These are phyloP conservation scores for Apamea crenata DNA, from an alignment of 2,888 invertebrate species.

Conservation along the genomic window DNA sequence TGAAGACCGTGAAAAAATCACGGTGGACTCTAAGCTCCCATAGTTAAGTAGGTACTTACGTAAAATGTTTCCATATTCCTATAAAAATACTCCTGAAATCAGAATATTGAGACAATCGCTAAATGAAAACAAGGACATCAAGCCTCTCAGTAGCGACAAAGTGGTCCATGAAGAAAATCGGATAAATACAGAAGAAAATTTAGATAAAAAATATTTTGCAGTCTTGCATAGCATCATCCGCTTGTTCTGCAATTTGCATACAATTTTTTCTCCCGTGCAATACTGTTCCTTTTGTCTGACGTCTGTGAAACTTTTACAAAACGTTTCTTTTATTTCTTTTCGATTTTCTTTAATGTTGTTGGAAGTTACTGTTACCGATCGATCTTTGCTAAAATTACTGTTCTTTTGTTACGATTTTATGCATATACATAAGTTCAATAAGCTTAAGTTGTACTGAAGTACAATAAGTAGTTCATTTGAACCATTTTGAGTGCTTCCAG, in stretches of 20 bases:
- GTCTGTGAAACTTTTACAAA: constrained; percentile 68
- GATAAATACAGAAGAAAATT: neutral
- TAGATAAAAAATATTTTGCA: too few relatives aligned
- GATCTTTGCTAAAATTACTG: neutral
- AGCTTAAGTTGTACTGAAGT: too few relatives aligned
- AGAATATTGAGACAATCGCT: neutral
- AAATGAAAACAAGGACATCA: neutral
- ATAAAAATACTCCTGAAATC: neutral
- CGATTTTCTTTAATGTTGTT: constrained; percentile 50
- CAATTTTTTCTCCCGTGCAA: constrained; percentile 78
- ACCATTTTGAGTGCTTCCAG: too few relatives aligned
- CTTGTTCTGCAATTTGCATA: constrained; percentile 78
- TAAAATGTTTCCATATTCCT: neutral
- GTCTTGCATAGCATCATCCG: constrained; percentile 69
- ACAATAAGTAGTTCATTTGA: too few relatives aligned
- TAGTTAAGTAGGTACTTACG: neutral
- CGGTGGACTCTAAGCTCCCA: neutral
- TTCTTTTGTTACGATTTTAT: neutral
- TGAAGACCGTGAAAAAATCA: neutral
- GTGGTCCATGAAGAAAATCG: neutral
- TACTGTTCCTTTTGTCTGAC: constrained; percentile 71
- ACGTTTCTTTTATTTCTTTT: constrained; percentile 56
- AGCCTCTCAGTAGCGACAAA: neutral
- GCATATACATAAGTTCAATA: too few relatives aligned
- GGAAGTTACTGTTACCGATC: constrained; percentile 23